These are phyloP conservation scores for Thelohanellus kitauei DNA, from an alignment of 30 jellyfish, hydroid and myxozoan species.

Conservation along the genomic window DNA sequence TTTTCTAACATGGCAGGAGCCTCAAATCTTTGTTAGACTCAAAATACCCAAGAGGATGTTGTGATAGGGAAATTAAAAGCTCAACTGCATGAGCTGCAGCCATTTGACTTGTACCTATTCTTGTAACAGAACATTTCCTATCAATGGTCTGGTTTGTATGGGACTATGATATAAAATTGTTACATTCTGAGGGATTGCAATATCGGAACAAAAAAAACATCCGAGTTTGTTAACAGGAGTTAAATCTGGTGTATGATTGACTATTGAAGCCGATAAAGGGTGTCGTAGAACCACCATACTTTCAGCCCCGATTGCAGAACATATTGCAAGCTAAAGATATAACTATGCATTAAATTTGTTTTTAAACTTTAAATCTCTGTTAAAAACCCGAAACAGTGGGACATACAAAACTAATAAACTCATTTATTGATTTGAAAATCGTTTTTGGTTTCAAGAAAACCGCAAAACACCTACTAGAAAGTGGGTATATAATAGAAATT, in stretches of 20 bases:
- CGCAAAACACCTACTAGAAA: no score
- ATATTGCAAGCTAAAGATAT: slow-evolving; percentile 21
- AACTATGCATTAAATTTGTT: no score
- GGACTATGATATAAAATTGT: slow-evolving; percentile 14
- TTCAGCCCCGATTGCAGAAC: slow-evolving; percentile 86
- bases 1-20: no score
- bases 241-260: slow-evolving; percentile 2
- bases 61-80: slow-evolving; percentile 32
- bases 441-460: no score
- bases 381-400: no score
- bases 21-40: no score
- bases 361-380: no score
- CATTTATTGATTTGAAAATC: no score
- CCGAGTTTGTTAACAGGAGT: slow-evolving; percentile 45
- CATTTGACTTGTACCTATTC: slow-evolving; percentile 89
- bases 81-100: slow-evolving; percentile 80
- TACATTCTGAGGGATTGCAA: slow-evolving; percentile 86
- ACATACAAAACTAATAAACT: no score
- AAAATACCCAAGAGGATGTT: slow-evolving; percentile 74
- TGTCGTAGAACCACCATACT: slow-evolving; percentile 67
- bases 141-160: slow-evolving; percentile 65
- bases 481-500: no score
- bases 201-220: slow-evolving; percentile 72
- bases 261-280: slow-evolving; percentile 21
- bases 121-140: slow-evolving; percentile 72